Conservation (phyloP, 2,113 vertebrate genomes). For the Sisor rabdophorus region DNA sequence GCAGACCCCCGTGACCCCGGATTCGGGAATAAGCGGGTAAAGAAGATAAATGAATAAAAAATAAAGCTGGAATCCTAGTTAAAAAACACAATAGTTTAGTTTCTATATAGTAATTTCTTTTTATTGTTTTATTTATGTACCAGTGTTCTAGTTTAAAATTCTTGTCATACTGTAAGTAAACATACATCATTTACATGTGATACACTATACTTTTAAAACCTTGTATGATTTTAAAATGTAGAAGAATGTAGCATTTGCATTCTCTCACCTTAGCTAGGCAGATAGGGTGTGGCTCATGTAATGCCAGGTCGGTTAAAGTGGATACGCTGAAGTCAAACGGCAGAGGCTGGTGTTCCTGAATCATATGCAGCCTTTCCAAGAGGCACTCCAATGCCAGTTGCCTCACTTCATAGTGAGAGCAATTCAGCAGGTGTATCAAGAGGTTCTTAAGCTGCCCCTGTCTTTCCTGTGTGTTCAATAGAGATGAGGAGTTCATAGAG, state of each 20-base stretch:
- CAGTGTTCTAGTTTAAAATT: too few relatives aligned
- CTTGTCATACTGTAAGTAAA: too few relatives aligned
- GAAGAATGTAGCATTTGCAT: not conserved
- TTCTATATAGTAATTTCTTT: too few relatives aligned
- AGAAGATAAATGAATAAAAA: too few relatives aligned
- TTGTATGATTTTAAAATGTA: not conserved
- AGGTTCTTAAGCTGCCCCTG: constrained; percentile 27
- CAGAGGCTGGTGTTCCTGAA: constrained; percentile 41
- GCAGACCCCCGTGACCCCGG: too few relatives aligned
- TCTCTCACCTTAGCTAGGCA: constrained; percentile 84
- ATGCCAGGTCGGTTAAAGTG: constrained; percentile 69
- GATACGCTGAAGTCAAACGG: constrained; percentile 63
- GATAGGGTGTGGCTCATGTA: constrained; percentile 78
- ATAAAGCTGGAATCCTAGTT: too few relatives aligned
- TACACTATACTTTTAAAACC: not conserved
- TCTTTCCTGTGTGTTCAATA: constrained; percentile 45
- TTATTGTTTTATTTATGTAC: too few relatives aligned
- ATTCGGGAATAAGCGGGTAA: too few relatives aligned
- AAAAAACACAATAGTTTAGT: too few relatives aligned
- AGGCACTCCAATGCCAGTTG: constrained; percentile 72
- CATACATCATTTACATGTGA: not conserved
- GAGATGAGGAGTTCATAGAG: constrained; percentile 50
- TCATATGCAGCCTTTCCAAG: constrained; percentile 63
- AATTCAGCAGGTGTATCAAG: constrained; percentile 68
- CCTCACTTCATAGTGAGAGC: constrained; percentile 80